Conservation (phyloP, 2,113 vertebrate species). For the Tachysurus vachellii region DNA sequence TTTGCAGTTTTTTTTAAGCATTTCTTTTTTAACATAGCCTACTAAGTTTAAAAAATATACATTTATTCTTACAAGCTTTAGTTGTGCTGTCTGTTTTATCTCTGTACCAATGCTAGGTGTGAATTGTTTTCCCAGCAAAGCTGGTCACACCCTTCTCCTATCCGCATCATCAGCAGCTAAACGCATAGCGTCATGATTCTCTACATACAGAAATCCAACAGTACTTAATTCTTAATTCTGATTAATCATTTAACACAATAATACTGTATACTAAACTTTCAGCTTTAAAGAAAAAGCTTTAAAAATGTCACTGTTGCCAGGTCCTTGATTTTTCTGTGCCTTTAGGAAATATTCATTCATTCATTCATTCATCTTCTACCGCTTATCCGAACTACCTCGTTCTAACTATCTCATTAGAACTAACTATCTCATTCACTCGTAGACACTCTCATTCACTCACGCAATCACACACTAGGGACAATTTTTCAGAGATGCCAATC, state of each 20-base stretch:
- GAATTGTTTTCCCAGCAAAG: background rate
- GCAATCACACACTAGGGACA: too few relatives aligned
- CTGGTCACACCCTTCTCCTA: background rate
- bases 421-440: too few relatives aligned
- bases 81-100: background rate
- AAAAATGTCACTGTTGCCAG: background rate
- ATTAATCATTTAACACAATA: background rate
- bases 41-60: background rate
- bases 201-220: background rate
- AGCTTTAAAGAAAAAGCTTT: background rate
- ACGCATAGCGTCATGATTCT: background rate
- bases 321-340: background rate
- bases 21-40: background rate
- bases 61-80: background rate
- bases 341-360: background rate
- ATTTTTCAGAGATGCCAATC: too few relatives aligned
- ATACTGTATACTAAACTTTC: background rate
- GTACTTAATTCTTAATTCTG: background rate
- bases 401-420: too few relatives aligned
- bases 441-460: too few relatives aligned
- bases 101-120: background rate
- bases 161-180: background rate
- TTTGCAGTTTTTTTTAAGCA: background rate
- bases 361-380: too few relatives aligned
- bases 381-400: too few relatives aligned